Evolutionary conservation across 2,888 invertebrate genomes (phyloP).

Genomic region (Endomychus coccineus): DNA sequence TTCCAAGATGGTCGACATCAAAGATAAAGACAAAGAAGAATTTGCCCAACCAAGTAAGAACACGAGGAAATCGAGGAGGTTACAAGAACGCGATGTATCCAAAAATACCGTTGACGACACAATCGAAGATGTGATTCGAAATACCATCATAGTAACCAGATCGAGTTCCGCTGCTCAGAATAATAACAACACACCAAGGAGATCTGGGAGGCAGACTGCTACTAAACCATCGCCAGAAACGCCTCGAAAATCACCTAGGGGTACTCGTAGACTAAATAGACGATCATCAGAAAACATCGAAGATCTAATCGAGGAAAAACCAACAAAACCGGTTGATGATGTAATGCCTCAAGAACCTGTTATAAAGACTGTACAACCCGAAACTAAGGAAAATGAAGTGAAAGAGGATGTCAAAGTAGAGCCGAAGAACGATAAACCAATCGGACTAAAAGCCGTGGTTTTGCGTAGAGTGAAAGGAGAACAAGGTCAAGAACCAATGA

Average conservation of each 20-base stretch:
- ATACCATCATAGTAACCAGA: slow-evolving; percentile 47
- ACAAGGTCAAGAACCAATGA: slow-evolving; percentile 52
- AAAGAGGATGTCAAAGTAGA: slow-evolving; percentile 20
- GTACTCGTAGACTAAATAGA: slow-evolving; percentile 54
- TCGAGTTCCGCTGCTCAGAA: slow-evolving; percentile 36
- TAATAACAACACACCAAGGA: slow-evolving; percentile 45
- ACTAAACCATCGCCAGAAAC: slow-evolving; percentile 28
- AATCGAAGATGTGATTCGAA: slow-evolving; percentile 83
- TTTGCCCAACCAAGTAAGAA: slow-evolving; percentile 56
- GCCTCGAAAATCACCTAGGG: slow-evolving; percentile 57
- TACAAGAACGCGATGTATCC: slow-evolving; percentile 70
- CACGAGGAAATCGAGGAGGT: slow-evolving; percentile 71
- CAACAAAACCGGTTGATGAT: slow-evolving; percentile 17
- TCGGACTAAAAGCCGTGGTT: slow-evolving; percentile 40
- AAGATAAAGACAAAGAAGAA: slow-evolving; percentile 45
- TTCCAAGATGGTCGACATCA: slow-evolving; percentile 2
- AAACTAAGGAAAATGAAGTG: slow-evolving; percentile 17
- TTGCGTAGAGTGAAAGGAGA: slow-evolving; percentile 41
- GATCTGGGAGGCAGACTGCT: slow-evolving; percentile 52
- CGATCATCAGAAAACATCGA: slow-evolving; percentile 60
- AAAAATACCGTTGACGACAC: slow-evolving; percentile 77
- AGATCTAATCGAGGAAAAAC: slow-evolving; percentile 45
- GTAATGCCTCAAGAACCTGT: slow-evolving; percentile 8
- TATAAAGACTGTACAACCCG: slow-evolving; percentile 10
- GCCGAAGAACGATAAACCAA: slow-evolving; percentile 33